Percentiles rank a stretch among this genome's conserved stretches.
Evolutionary conservation across 2,888 invertebrate species (phyloP).

Genomic region (Pristionchus maxplancki): DNA sequence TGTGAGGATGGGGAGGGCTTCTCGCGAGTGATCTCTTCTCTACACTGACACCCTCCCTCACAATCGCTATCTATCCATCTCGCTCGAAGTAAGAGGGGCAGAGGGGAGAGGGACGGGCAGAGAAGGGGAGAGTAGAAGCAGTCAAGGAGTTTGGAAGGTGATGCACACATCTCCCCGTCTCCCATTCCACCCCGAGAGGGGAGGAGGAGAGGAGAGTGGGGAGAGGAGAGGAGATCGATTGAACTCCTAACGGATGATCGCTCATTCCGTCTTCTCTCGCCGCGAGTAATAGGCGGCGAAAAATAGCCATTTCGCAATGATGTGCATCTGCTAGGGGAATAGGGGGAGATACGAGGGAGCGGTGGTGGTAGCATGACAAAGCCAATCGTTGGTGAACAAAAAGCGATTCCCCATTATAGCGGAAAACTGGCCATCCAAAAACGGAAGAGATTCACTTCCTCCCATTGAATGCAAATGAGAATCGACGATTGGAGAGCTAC

Average conservation of each 20-base stretch:
- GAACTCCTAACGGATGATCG: slow-evolving; percentile 25
- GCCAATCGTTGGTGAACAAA: background rate
- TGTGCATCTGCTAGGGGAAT: background rate
- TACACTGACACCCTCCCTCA: slow-evolving; percentile 16
- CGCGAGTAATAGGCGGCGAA: background rate
- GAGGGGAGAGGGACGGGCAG: background rate
- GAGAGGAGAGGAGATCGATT: background rate
- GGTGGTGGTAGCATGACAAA: background rate
- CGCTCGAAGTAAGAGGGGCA: slow-evolving; percentile 21
- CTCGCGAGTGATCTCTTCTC: slow-evolving; percentile 23
- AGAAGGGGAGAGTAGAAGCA: background rate
- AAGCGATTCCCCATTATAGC: background rate
- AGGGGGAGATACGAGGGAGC: background rate
- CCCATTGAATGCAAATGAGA: slow-evolving; percentile 43
- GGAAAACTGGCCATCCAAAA: slow-evolving; percentile 20
- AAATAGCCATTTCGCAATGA: slow-evolving; percentile 16
- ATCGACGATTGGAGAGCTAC: background rate
- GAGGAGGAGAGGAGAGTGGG: background rate
- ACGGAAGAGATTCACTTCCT: slow-evolving; percentile 1
- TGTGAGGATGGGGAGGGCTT: slow-evolving; percentile 14
- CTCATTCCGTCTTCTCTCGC: background rate
- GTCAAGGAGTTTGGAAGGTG: slow-evolving; percentile 29
- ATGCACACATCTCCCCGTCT: slow-evolving; percentile 14
- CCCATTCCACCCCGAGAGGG: slow-evolving; percentile 17
- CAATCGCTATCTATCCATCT: slow-evolving; percentile 31